phyloP scores from a whole-genome alignment of 2,797 vertebrate species.

The Astyanax mexicanus region DNA sequence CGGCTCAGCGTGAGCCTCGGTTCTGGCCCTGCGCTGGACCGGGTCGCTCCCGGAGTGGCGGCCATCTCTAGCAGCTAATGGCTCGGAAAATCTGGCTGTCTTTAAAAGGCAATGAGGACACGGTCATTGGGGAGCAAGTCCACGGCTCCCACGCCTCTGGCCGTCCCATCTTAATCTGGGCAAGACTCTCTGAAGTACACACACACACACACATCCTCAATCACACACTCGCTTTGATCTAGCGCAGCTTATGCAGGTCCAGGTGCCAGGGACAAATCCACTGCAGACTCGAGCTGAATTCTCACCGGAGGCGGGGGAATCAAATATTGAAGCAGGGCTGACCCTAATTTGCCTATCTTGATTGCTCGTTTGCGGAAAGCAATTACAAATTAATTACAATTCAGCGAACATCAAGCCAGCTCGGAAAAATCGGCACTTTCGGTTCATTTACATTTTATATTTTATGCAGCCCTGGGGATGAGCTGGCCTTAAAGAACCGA shows the following conservation, averaged over 20 bases:
- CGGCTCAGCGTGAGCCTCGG: slow-evolving; percentile 30
- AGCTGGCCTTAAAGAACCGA: slow-evolving; percentile 2
- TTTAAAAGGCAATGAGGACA: slow-evolving; percentile 76
- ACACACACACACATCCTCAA: slow-evolving; percentile 27
- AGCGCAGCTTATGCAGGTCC: not conserved
- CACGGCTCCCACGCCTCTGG: slow-evolving; percentile 65
- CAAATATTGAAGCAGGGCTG: slow-evolving; percentile 34
- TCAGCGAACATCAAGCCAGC: slow-evolving; percentile 24
- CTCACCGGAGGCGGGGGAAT: not conserved
- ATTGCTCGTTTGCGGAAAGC: slow-evolving; percentile 51
- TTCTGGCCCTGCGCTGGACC: slow-evolving; percentile 69
- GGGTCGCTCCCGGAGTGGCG: slow-evolving; percentile 66
- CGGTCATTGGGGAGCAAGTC: slow-evolving; percentile 60
- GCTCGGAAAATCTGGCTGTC: slow-evolving; percentile 77
- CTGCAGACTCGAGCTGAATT: not conserved
- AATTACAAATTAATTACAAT: slow-evolving; percentile 52
- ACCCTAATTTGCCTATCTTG: slow-evolving; percentile 48
- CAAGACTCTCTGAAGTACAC: slow-evolving; percentile 32
- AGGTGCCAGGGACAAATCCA: slow-evolving; percentile 17
- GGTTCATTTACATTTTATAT: slow-evolving; percentile 36
- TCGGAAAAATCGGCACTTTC: slow-evolving; percentile 19
- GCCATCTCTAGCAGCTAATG: slow-evolving; percentile 80
- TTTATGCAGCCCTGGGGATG: not conserved
- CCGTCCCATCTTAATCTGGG: slow-evolving; percentile 57
- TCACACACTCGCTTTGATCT: not conserved